phyloP scores from a whole-genome alignment of 2,113 vertebrate species.

The Acanthochromis polyacanthus region DNA sequence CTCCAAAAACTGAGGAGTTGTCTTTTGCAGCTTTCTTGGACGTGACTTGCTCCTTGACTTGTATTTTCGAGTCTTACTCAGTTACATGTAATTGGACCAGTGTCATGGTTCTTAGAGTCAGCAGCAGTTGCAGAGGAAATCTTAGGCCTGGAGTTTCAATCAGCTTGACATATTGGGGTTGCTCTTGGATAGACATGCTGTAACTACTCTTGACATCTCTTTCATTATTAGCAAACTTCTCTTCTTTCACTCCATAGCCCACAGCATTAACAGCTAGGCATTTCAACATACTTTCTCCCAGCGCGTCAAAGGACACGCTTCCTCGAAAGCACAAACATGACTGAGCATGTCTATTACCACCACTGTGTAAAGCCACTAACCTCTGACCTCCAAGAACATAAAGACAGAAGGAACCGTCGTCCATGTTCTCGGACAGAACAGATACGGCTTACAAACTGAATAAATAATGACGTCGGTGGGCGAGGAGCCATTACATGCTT shows the following conservation, averaged over 20 bases:
- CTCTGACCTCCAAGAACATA: conserved; percentile 50
- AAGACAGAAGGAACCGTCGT: conserved; percentile 18
- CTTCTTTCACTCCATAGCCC: conserved; percentile 11
- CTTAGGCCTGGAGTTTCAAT: conserved; percentile 2
- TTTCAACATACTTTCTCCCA: conserved; percentile 31
- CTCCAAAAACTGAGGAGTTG: background rate
- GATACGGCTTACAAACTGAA: conserved; percentile 19
- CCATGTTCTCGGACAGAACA: conserved; percentile 10
- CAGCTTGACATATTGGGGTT: conserved; percentile 24
- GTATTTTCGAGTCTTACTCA: background rate
- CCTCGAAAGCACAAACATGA: conserved; percentile 69
- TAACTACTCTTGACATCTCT: conserved; percentile 16
- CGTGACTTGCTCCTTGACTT: background rate
- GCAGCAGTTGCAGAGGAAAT: conserved; percentile 9
- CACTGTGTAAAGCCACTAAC: conserved; percentile 39
- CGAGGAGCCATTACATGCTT: conserved; percentile 23
- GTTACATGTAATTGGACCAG: background rate
- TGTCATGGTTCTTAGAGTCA: conserved; percentile 6
- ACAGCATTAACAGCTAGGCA: conserved; percentile 14
- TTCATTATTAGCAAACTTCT: conserved; percentile 14
- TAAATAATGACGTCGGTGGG: background rate
- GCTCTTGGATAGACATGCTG: conserved; percentile 15
- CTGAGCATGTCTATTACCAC: conserved; percentile 14
- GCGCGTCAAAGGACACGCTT: conserved; percentile 33
- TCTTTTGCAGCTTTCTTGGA: background rate